Percentiles rank a stretch among this genome's conserved stretches.
These are phyloP conservation scores for Scaptomyza montana DNA, from an alignment of 1,140 invertebrate species.

Conservation along the genomic window DNA sequence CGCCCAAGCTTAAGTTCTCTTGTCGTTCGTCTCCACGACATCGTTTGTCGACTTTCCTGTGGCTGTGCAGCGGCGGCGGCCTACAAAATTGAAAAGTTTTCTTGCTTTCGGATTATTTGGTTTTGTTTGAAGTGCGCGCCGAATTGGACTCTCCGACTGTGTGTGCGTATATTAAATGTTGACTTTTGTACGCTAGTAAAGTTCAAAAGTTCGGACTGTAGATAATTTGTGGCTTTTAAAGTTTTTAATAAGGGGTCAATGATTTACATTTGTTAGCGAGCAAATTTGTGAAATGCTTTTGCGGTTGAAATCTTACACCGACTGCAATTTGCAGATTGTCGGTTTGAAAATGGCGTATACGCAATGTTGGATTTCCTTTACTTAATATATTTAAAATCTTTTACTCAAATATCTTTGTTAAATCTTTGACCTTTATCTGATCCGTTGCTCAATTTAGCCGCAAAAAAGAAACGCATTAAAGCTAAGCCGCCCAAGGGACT, in stretches of 20 bases:
- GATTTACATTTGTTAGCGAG: conserved; percentile 81
- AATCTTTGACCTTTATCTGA: neutral
- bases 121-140: conserved; percentile 55
- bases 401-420: neutral
- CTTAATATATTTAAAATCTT: no score
- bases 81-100: conserved; percentile 79
- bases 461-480: conserved; percentile 12
- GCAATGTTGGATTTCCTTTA: no score
- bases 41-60: conserved; percentile 4
- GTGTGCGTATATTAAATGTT: conserved; percentile 52
- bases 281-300: conserved; percentile 31
- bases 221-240: conserved; percentile 74
- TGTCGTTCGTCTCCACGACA: no score
- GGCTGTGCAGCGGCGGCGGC: neutral
- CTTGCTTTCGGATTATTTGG: conserved; percentile 49
- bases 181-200: conserved; percentile 80
- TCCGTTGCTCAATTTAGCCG: conserved; percentile 42
- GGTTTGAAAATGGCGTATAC: no score
- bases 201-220: conserved; percentile 69
- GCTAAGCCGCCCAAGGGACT: conserved; percentile 30
- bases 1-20: neutral
- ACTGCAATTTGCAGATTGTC: conserved; percentile 33
- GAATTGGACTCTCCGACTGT: conserved; percentile 36
- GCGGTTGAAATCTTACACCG: conserved; percentile 4
- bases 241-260: conserved; percentile 81